Percentiles rank a stretch among this genome's conserved stretches.
Conservation (phyloP, 2,888 invertebrate species). For the Metacarcinus magister region DNA sequence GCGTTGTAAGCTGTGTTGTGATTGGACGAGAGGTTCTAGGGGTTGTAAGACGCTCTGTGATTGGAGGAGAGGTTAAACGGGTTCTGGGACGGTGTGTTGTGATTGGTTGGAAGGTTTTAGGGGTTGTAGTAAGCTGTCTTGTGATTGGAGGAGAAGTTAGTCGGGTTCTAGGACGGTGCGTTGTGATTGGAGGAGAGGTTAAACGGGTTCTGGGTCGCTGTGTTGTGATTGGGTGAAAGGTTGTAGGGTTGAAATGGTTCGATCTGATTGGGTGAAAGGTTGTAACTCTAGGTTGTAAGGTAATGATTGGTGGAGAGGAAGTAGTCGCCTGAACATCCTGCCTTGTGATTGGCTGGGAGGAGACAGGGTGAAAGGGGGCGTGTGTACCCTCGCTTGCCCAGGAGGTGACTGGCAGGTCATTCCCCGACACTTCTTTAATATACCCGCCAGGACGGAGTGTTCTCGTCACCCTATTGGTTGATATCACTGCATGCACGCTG, state of each 20-base stretch:
- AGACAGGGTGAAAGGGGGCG: too few species aligned
- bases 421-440: background rate
- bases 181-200: background rate
- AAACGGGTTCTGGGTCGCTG: background rate
- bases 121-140: background rate
- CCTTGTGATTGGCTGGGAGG: background rate
- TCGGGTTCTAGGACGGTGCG: background rate
- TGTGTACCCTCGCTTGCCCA: background rate
- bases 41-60: background rate
- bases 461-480: background rate
- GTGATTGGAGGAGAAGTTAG: background rate
- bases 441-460: background rate
- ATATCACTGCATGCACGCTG: background rate
- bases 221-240: background rate
- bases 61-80: background rate
- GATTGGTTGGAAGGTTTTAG: background rate
- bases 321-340: background rate
- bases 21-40: background rate
- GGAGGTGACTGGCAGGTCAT: background rate
- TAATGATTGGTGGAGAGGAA: too few species aligned
- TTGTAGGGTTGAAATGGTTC: background rate
- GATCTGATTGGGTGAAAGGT: background rate
- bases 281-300: background rate
- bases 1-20: background rate
- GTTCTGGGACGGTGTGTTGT: background rate